phyloP scores from a whole-genome alignment of 2,888 invertebrate species.

The Spodoptera exigua region DNA sequence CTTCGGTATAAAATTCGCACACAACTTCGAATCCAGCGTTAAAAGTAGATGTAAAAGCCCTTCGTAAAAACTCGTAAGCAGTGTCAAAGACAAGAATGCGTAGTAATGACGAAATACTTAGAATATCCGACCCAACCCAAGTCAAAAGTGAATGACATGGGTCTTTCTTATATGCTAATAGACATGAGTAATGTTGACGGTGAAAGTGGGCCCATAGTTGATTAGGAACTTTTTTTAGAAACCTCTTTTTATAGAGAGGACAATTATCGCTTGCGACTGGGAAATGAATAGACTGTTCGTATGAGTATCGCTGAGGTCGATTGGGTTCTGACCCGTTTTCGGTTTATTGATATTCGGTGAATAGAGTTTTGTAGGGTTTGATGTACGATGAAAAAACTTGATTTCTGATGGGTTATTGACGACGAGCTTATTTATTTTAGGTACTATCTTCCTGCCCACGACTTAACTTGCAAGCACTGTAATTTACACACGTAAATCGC shows the following conservation, averaged over 20 bases:
- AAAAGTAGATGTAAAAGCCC: slow-evolving; percentile 1
- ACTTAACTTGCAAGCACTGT: no score
- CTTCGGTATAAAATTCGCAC: background rate
- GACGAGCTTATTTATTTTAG: no score
- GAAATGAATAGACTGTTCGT: slow-evolving; percentile 25
- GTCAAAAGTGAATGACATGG: slow-evolving; percentile 57
- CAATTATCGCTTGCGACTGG: slow-evolving; percentile 54
- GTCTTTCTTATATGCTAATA: slow-evolving; percentile 56
- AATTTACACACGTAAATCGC: no score
- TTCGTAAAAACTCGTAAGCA: slow-evolving; percentile 6
- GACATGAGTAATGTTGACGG: slow-evolving; percentile 72
- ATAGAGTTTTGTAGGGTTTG: no score
- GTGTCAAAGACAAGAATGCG: slow-evolving; percentile 37
- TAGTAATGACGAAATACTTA: slow-evolving; percentile 32
- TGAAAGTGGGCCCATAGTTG: slow-evolving; percentile 71
- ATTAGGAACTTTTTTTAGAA: slow-evolving; percentile 69
- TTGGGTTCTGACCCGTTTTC: slow-evolving; percentile 17
- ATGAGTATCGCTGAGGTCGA: slow-evolving; percentile 14
- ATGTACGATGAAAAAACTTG: no score
- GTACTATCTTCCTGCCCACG: no score
- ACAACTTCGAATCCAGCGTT: background rate
- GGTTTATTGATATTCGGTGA: background rate
- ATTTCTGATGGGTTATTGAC: no score
- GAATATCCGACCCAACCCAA: slow-evolving; percentile 51
- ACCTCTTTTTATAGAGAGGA: slow-evolving; percentile 47